A percentile compares a stretch with the other conserved stretches of the same genome.
phyloP scores from a whole-genome alignment of 2,888 invertebrate genomes.

The Thymelicus acteon region DNA sequence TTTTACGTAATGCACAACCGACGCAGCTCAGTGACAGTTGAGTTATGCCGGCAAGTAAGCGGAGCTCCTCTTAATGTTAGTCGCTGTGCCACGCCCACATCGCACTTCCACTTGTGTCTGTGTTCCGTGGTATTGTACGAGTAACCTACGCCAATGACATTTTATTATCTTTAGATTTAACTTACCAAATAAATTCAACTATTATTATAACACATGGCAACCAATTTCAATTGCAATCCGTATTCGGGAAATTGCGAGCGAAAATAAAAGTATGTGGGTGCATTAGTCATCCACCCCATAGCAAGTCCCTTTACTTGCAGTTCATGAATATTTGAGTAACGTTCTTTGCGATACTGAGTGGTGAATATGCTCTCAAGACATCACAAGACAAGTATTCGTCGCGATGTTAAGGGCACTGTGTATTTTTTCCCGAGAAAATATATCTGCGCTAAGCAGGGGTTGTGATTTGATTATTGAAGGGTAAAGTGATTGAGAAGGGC shows the following conservation, averaged over 20 bases:
- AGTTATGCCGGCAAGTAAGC: too few relatives aligned
- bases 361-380: constrained; percentile 37
- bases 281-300: constrained; percentile 35
- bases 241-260: constrained; percentile 23
- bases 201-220: constrained; percentile 3
- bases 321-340: constrained; percentile 42
- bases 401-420: not conserved
- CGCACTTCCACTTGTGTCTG: too few relatives aligned
- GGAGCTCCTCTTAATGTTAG: too few relatives aligned
- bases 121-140: too few relatives aligned
- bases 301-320: constrained; percentile 37
- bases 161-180: too few relatives aligned
- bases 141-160: too few relatives aligned
- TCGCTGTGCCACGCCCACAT: too few relatives aligned
- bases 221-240: constrained; percentile 23
- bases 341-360: constrained; percentile 41
- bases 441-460: not conserved
- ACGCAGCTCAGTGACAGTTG: too few relatives aligned
- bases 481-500: constrained; percentile 5
- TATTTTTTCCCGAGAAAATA: constrained; percentile 8
- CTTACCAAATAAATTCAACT: not conserved
- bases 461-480: constrained; percentile 19
- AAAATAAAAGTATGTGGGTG: constrained; percentile 32
- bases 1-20: too few relatives aligned
- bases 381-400: constrained; percentile 21